Conservation (phyloP, 2,888 invertebrate genomes). For the Drymonia ruficornis region DNA sequence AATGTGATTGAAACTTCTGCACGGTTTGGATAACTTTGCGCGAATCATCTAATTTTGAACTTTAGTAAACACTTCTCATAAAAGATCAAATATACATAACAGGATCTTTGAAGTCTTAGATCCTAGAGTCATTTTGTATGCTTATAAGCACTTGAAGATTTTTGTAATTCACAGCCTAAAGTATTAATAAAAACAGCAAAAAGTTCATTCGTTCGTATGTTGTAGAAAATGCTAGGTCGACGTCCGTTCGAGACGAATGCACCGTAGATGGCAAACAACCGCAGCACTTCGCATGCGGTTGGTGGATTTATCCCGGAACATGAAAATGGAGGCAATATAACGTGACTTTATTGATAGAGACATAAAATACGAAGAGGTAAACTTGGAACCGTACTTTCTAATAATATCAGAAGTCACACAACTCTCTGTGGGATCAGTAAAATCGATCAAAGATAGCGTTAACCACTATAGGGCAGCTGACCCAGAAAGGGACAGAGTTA, state of each 20-base stretch:
- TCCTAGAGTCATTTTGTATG: too few relatives aligned
- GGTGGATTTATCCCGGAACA: slow-evolving; percentile 54
- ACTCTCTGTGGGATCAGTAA: slow-evolving; percentile 32
- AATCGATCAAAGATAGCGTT: slow-evolving; percentile 36
- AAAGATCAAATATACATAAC: too few relatives aligned
- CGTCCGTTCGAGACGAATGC: slow-evolving; percentile 64
- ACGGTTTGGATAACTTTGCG: background rate
- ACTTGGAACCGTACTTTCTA: slow-evolving; percentile 28
- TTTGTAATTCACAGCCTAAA: background rate
- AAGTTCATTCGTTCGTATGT: slow-evolving; percentile 37
- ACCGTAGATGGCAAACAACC: slow-evolving; percentile 61
- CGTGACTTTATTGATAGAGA: slow-evolving; percentile 49
- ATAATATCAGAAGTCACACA: slow-evolving; percentile 31
- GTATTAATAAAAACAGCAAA: background rate
- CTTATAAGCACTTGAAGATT: background rate
- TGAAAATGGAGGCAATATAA: slow-evolving; percentile 54
- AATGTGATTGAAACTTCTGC: too few relatives aligned
- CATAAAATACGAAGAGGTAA: slow-evolving; percentile 33
- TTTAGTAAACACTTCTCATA: background rate
- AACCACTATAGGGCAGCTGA: slow-evolving; percentile 41
- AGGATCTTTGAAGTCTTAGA: too few relatives aligned
- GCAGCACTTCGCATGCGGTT: slow-evolving; percentile 64
- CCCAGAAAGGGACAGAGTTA: slow-evolving; percentile 51
- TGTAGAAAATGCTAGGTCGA: slow-evolving; percentile 54
- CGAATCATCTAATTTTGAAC: background rate